Conservation (phyloP, 2,888 invertebrate genomes). For the Keiferia lycopersicella region DNA sequence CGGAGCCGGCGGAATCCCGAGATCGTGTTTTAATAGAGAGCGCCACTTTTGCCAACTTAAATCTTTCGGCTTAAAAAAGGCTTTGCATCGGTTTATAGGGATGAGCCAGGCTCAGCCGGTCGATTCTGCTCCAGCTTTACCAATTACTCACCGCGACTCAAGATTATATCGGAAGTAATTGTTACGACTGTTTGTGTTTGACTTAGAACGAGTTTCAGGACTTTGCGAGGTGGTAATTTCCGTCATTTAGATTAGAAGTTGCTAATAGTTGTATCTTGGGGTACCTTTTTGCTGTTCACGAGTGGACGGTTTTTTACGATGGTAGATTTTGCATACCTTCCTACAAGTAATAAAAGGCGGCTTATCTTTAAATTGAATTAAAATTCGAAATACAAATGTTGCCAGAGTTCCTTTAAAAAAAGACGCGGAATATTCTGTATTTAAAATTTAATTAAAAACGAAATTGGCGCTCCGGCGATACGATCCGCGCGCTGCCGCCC, state of each 20-base stretch:
- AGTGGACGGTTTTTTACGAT: neutral
- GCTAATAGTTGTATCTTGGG: neutral
- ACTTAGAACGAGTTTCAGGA: conserved; percentile 17
- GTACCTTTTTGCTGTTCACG: neutral
- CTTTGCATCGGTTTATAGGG: conserved; percentile 79
- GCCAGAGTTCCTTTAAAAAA: conserved; percentile 7
- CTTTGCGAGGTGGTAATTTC: conserved; percentile 8
- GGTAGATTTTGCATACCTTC: neutral
- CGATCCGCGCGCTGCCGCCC: neutral
- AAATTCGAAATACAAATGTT: conserved; percentile 1
- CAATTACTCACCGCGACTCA: conserved; percentile 73
- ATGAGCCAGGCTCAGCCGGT: conserved; percentile 71
- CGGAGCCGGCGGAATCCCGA: conserved; percentile 46
- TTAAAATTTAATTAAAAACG: conserved; percentile 25
- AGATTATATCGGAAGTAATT: conserved; percentile 55
- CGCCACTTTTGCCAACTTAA: conserved; percentile 79
- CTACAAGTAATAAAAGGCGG: neutral
- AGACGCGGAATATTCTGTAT: conserved; percentile 18
- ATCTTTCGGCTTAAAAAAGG: conserved; percentile 80
- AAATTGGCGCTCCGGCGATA: conserved; percentile 11
- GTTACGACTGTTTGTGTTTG: conserved; percentile 40
- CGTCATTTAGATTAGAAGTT: neutral
- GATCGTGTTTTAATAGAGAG: conserved; percentile 78
- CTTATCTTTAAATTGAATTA: conserved; percentile 20
- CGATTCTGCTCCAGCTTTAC: conserved; percentile 73